phyloP scores from a whole-genome alignment of 2,888 invertebrate genomes.

The Smittia aterrima region DNA sequence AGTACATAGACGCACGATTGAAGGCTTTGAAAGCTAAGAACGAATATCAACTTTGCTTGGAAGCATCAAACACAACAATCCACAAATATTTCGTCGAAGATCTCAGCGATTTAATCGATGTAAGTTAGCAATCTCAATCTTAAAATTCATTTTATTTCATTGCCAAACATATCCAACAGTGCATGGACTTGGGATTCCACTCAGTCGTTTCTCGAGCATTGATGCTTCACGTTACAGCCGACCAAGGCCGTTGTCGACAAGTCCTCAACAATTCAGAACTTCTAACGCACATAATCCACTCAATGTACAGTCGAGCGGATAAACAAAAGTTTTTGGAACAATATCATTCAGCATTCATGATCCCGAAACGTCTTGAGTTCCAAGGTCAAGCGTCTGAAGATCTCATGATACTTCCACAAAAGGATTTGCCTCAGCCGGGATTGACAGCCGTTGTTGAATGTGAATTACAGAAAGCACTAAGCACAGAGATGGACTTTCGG shows the following conservation, averaged over 20 bases:
- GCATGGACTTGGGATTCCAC: constrained; percentile 95
- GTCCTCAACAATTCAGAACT: constrained; percentile 67
- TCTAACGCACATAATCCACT: constrained; percentile 64
- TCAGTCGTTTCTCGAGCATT: constrained; percentile 82
- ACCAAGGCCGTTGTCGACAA: constrained; percentile 74
- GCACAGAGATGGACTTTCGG: constrained; percentile 77
- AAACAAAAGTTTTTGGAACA: constrained; percentile 87
- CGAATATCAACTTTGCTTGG: constrained; percentile 89
- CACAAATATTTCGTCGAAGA: constrained; percentile 97
- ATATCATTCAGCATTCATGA: constrained; percentile 83
- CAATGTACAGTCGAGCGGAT: constrained; percentile 79
- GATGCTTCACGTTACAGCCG: constrained; percentile 77
- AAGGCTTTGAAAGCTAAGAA: constrained; percentile 91
- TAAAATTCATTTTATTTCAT: constrained; percentile 41
- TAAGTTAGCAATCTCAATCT: constrained; percentile 55
- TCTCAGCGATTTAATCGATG: constrained; percentile 89
- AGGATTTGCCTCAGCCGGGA: constrained; percentile 24
- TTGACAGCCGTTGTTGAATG: constrained; percentile 34
- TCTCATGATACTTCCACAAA: constrained; percentile 63
- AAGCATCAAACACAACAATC: constrained; percentile 93
- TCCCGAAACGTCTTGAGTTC: constrained; percentile 84
- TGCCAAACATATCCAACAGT: constrained; percentile 60
- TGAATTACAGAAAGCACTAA: constrained; percentile 71
- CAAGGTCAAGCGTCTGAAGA: constrained; percentile 69
- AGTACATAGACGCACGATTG: constrained; percentile 83